Conservation (phyloP, 2,113 vertebrate species). For the Nesoenas mayeri region DNA sequence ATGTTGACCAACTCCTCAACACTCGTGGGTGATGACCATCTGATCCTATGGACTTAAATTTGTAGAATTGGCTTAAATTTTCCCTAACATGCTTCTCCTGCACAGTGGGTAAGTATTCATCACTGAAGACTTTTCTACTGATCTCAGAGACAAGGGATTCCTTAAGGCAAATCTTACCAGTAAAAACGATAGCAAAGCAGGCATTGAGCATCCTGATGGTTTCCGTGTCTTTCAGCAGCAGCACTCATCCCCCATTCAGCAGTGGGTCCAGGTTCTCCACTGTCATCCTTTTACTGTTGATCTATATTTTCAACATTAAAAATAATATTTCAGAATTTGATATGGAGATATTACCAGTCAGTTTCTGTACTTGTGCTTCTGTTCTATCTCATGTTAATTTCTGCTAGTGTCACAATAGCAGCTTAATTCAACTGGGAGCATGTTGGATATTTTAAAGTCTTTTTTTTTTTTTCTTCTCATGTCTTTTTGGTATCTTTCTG, state of each 20-base stretch:
- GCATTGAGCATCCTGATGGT: not conserved
- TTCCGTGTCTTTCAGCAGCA: not conserved
- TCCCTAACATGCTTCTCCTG: not conserved
- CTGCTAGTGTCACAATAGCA: not conserved
- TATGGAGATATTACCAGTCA: not conserved
- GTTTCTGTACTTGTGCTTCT: not conserved
- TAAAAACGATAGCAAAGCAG: not conserved
- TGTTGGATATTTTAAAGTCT: not conserved
- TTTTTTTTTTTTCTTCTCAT: not conserved
- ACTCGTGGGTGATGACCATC: accelerated
- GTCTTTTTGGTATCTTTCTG: not conserved
- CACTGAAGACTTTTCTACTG: not conserved
- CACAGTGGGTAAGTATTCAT: not conserved
- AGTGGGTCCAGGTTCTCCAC: not conserved
- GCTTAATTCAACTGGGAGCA: not conserved
- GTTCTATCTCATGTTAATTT: not conserved
- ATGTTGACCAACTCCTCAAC: not conserved
- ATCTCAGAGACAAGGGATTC: not conserved
- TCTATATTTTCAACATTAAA: not conserved
- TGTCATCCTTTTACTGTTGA: not conserved
- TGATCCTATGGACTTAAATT: not conserved
- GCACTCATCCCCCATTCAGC: not conserved
- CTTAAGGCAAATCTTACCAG: not conserved
- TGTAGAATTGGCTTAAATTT: not conserved
- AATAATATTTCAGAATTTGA: not conserved